phyloP scores from a whole-genome alignment of 2,888 invertebrate genomes.

The Conomelus anceps region DNA sequence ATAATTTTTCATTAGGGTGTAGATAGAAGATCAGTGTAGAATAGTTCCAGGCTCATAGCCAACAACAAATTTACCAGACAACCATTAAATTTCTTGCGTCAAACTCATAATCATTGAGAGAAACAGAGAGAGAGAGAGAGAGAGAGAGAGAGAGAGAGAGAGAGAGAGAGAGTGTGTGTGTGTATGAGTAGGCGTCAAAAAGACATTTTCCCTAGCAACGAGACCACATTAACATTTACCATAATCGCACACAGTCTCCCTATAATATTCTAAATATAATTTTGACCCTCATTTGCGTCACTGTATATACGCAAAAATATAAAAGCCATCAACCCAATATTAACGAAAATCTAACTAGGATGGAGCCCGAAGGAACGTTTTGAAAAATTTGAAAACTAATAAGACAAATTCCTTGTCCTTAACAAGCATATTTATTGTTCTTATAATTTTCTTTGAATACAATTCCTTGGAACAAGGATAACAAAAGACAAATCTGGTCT shows the following conservation, averaged over 20 bases:
- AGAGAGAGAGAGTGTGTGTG: not conserved
- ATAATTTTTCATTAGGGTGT: not conserved
- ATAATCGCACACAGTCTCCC: not conserved
- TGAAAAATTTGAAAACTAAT: not conserved
- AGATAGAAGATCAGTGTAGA: not conserved
- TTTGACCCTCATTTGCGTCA: not conserved
- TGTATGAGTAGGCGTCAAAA: not conserved
- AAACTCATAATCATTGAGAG: not conserved
- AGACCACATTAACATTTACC: not conserved
- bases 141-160: not conserved
- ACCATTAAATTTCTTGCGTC: not conserved
- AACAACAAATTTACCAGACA: not conserved
- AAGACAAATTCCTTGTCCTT: not conserved
- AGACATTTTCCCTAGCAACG: not conserved
- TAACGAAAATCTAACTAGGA: not conserved
- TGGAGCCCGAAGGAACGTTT: not conserved
- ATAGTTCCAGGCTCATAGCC: not conserved
- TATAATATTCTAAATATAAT: not conserved
- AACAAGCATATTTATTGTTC: no score
- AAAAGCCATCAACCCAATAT: not conserved
- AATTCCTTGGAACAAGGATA: no score
- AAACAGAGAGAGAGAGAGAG: not conserved
- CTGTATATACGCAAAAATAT: not conserved
- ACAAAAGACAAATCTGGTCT: no score
- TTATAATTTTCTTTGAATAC: no score